phyloP scores from a whole-genome alignment of 1,140 invertebrate genomes.

The Hetaerina americana region DNA sequence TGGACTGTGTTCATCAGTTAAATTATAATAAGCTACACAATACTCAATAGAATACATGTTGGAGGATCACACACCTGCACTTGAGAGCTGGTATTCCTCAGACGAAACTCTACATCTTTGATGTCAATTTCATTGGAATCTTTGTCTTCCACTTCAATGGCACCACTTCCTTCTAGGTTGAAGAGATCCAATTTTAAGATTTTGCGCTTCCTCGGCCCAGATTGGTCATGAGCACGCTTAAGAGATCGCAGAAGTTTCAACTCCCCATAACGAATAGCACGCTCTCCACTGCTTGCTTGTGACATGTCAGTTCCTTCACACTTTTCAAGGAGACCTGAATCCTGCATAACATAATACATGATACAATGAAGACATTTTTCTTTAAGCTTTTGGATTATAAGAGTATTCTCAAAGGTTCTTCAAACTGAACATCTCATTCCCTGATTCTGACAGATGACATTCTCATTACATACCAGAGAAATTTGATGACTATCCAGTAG shows the following conservation, averaged over 20 bases:
- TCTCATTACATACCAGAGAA: too few species aligned
- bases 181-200: constrained; percentile 49
- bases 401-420: background rate
- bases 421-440: too few species aligned
- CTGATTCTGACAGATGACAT: too few species aligned
- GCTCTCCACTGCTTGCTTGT: constrained; percentile 56
- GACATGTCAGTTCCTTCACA: constrained; percentile 30
- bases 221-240: constrained; percentile 51
- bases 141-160: constrained; percentile 38
- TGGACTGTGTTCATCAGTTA: background rate
- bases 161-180: constrained; percentile 36
- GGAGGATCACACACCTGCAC: constrained; percentile 33
- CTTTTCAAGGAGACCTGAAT: constrained; percentile 52
- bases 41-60: background rate
- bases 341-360: constrained; percentile 33
- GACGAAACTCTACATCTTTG: constrained; percentile 80
- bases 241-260: constrained; percentile 69
- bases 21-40: background rate
- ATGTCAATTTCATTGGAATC: constrained; percentile 51
- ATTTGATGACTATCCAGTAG: too few species aligned
- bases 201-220: constrained; percentile 54
- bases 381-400: constrained; percentile 8
- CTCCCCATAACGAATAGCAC: constrained; percentile 71
- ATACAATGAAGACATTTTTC: constrained; percentile 8
- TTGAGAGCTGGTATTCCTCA: constrained; percentile 56